These are phyloP conservation scores for Pammene fasciana DNA, from an alignment of 2,888 invertebrate species.

Conservation along the genomic window DNA sequence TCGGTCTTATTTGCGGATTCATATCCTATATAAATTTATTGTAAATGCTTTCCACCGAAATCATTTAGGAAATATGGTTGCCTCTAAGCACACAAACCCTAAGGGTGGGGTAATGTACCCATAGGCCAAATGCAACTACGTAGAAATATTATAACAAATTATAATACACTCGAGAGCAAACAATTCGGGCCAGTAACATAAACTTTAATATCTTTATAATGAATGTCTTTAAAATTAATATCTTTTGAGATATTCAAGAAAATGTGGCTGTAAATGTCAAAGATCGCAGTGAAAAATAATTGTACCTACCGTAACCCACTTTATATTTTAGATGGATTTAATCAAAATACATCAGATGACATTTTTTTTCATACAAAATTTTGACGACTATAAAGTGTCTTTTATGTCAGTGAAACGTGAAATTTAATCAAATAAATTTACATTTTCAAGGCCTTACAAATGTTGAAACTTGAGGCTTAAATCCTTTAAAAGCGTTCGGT, in stretches of 20 bases:
- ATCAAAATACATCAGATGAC: slow-evolving; percentile 12
- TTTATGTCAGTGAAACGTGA: not conserved
- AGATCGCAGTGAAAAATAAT: not conserved
- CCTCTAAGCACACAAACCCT: too few species aligned
- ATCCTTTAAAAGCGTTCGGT: slow-evolving; percentile 24
- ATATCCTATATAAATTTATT: slow-evolving; percentile 18
- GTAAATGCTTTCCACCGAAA: not conserved
- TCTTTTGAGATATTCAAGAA: not conserved
- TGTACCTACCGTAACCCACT: slow-evolving; percentile 5
- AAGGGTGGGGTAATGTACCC: too few species aligned
- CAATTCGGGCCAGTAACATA: too few species aligned
- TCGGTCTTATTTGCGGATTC: slow-evolving; percentile 25
- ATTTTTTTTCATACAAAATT: slow-evolving; percentile 20
- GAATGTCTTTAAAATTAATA: too few species aligned
- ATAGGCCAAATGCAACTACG: too few species aligned
- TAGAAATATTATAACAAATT: too few species aligned
- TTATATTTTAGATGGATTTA: slow-evolving; percentile 15
- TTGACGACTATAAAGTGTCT: not conserved
- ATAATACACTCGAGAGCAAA: not conserved
- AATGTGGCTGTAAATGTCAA: slow-evolving; percentile 6
- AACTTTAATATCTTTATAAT: too few species aligned
- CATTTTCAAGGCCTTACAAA: slow-evolving; percentile 5
- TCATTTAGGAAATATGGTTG: not conserved
- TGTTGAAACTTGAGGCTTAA: slow-evolving; percentile 15
- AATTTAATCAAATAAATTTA: slow-evolving; percentile 26